These are phyloP conservation scores for Synodontis membranacea DNA, from an alignment of 2,113 vertebrate species.

Conservation along the genomic window DNA sequence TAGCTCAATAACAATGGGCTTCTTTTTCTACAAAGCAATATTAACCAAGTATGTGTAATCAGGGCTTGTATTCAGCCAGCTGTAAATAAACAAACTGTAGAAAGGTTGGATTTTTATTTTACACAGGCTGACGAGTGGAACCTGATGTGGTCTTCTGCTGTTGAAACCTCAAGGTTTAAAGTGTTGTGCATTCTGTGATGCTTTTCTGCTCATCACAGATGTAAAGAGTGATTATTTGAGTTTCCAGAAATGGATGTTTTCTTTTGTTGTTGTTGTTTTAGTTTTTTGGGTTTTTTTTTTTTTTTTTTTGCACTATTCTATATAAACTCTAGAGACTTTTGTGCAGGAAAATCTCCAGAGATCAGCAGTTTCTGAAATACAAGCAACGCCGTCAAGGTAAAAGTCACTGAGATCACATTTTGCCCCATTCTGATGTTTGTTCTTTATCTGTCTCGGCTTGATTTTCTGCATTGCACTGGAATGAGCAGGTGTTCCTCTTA, in stretches of 20 bases:
- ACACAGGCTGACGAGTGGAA: too few species aligned
- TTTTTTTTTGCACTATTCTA: neutral
- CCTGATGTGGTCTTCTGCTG: too few species aligned
- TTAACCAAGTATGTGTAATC: neutral
- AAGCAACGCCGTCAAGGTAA: neutral
- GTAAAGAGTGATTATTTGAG: neutral
- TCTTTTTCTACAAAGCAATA: neutral
- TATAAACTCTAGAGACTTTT: neutral
- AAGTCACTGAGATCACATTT: neutral
- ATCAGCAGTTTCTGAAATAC: neutral
- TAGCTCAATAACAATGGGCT: neutral
- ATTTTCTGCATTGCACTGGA: neutral
- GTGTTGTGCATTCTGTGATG: too few species aligned
- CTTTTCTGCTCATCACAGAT: too few species aligned
- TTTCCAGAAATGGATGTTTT: neutral
- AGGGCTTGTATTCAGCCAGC: too few species aligned
- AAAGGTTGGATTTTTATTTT: neutral
- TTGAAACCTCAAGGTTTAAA: too few species aligned
- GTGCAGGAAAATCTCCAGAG: neutral
- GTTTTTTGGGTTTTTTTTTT: neutral
- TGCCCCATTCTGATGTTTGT: neutral
- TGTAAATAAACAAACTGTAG: too few species aligned
- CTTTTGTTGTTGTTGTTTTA: too few species aligned
- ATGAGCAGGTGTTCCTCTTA: neutral
- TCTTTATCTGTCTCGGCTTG: neutral